Evolutionary conservation across 2,113 vertebrate genomes (phyloP).

Genomic region (Epinephelus moara): DNA sequence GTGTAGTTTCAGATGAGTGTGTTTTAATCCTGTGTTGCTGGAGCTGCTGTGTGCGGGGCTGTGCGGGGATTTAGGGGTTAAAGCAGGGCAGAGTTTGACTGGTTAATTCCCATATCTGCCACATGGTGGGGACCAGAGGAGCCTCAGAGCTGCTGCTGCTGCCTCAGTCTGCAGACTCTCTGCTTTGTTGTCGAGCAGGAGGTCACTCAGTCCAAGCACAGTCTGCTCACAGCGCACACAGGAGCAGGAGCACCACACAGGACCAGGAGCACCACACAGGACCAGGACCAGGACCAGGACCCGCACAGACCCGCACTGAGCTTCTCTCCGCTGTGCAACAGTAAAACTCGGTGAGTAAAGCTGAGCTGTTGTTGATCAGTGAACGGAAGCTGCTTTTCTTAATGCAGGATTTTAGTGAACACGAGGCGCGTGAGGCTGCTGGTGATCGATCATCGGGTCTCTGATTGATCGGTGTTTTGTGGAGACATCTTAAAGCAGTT

Average conservation of each 20-base stretch:
- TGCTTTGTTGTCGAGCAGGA: conserved; percentile 39
- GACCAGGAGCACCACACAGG: too few species aligned
- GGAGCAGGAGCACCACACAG: neutral
- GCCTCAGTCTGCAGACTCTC: neutral
- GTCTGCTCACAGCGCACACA: conserved; percentile 7
- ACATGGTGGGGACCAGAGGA: conserved; percentile 49
- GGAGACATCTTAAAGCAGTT: rapidly evolving
- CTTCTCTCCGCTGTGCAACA: neutral
- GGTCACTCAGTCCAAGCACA: conserved; percentile 21
- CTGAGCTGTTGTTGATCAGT: too few species aligned
- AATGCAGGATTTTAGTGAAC: neutral
- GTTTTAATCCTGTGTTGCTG: neutral
- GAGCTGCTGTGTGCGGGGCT: neutral
- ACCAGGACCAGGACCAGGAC: too few species aligned
- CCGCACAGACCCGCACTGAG: neutral
- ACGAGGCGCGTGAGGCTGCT: conserved; percentile 22
- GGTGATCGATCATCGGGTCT: neutral
- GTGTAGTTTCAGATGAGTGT: too few species aligned
- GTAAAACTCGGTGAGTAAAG: too few species aligned
- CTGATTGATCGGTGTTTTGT: neutral
- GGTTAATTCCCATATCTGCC: conserved; percentile 49
- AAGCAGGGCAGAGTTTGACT: neutral
- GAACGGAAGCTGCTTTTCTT: neutral
- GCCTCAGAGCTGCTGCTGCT: neutral
- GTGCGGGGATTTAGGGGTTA: conserved; percentile 50